Evolutionary conservation across 2,797 vertebrate genomes (phyloP).

Genomic region (Nyctibius grandis): DNA sequence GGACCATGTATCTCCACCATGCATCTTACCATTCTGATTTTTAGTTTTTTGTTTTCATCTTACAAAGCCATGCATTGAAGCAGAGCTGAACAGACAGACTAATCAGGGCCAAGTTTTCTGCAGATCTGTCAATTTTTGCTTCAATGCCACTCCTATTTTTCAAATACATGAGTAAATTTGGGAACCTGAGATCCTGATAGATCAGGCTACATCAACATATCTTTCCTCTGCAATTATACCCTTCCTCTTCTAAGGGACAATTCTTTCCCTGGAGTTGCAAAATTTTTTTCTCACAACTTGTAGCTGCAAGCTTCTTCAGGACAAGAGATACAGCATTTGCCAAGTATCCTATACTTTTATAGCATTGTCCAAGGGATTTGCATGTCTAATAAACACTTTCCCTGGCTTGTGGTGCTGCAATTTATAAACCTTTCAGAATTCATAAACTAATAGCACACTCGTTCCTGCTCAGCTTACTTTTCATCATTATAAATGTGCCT

Average conservation of each 20-base stretch:
- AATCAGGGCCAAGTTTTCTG: neutral
- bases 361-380: neutral
- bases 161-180: neutral
- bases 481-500: neutral
- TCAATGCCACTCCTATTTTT: neutral
- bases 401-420: neutral
- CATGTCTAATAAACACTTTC: neutral
- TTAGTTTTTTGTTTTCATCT: neutral
- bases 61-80: neutral
- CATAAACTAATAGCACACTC: neutral
- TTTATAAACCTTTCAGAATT: slow-evolving; percentile 19
- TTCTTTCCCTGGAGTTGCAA: neutral
- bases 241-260: neutral
- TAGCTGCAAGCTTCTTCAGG: neutral
- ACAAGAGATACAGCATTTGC: neutral
- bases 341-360: neutral
- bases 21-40: neutral
- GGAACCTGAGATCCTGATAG: neutral
- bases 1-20: neutral
- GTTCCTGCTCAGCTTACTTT: neutral
- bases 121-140: neutral
- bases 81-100: neutral
- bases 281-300: neutral
- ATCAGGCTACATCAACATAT: neutral
- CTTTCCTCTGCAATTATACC: neutral